Evolutionary conservation across 2,888 invertebrate species (phyloP).

Genomic region (Cataglyphis albicans): DNA sequence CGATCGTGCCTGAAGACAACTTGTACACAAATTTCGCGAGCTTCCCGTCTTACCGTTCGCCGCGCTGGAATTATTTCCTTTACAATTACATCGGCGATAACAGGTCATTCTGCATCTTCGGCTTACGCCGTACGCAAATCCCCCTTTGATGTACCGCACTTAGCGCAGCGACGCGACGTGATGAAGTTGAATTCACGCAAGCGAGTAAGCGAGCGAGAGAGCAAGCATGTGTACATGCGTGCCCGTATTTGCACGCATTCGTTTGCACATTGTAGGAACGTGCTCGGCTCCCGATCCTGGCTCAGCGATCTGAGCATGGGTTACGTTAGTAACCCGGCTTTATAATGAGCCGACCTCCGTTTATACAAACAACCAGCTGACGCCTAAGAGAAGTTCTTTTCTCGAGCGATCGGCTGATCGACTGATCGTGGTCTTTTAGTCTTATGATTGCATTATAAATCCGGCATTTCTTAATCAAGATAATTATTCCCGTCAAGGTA

Average conservation of each 20-base stretch:
- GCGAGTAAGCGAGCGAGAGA: background rate
- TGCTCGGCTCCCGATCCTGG: conserved; percentile 34
- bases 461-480: conserved; percentile 65
- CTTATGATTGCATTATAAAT: conserved; percentile 59
- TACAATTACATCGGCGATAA: conserved; percentile 51
- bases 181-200: conserved; percentile 45
- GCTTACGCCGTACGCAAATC: conserved; percentile 50
- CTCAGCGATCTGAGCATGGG: conserved; percentile 42
- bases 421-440: conserved; percentile 53
- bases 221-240: conserved; percentile 31
- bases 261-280: conserved; percentile 52
- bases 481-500: conserved; percentile 65
- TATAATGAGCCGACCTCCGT: conserved; percentile 55
- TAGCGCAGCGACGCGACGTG: conserved; percentile 22
- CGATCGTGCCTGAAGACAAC: conserved; percentile 19
- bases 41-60: conserved; percentile 30
- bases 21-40: conserved; percentile 39
- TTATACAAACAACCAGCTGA: conserved; percentile 53
- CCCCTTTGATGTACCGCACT: conserved; percentile 46
- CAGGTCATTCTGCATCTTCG: conserved; percentile 32
- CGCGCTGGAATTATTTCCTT: conserved; percentile 37
- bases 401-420: conserved; percentile 16
- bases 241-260: conserved; percentile 38
- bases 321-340: conserved; percentile 50
- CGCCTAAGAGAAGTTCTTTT: conserved; percentile 38